Evolutionary conservation across 2,113 vertebrate genomes (phyloP).

Genomic region (Formicarius rufipectus): DNA sequence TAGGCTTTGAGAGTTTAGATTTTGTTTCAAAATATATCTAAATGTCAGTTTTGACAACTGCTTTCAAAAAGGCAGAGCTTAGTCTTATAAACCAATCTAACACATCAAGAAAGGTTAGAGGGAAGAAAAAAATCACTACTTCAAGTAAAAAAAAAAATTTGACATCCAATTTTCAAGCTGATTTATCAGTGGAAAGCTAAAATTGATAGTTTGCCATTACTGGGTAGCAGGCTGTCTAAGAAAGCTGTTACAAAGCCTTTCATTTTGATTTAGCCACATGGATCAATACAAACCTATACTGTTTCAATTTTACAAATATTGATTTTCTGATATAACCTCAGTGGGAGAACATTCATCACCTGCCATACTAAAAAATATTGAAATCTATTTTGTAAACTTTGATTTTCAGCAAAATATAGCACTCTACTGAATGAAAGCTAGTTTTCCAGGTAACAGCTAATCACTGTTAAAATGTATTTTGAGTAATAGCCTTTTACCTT

Average conservation of each 20-base stretch:
- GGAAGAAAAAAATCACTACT: slow-evolving; percentile 87
- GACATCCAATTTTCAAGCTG: slow-evolving; percentile 99
- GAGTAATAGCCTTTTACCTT: background rate
- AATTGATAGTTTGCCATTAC: slow-evolving; percentile 99
- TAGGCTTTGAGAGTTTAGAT: background rate
- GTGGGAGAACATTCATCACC: slow-evolving; percentile 91
- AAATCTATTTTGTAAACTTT: slow-evolving; percentile 73
- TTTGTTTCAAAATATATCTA: slow-evolving; percentile 73
- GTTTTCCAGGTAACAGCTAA: slow-evolving; percentile 28
- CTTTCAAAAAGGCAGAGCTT: slow-evolving; percentile 82
- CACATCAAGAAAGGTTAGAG: slow-evolving; percentile 87
- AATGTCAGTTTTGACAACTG: slow-evolving; percentile 80
- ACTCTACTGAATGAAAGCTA: slow-evolving; percentile 32
- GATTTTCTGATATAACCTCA: slow-evolving; percentile 93
- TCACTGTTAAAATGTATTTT: slow-evolving; percentile 6
- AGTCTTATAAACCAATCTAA: slow-evolving; percentile 93
- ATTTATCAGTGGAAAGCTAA: slow-evolving; percentile 99
- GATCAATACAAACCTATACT: slow-evolving; percentile 99
- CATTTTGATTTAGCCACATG: slow-evolving; percentile 89
- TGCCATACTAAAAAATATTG: slow-evolving; percentile 79
- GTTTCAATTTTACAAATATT: slow-evolving; percentile 99
- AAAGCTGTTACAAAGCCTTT: slow-evolving; percentile 93
- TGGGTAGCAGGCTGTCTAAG: slow-evolving; percentile 86
- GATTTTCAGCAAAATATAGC: slow-evolving; percentile 50
- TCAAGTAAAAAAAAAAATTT: slow-evolving; percentile 82